Evolutionary conservation across 2,113 vertebrate genomes (phyloP).

Genomic region (Phrynocephalus versicolor): DNA sequence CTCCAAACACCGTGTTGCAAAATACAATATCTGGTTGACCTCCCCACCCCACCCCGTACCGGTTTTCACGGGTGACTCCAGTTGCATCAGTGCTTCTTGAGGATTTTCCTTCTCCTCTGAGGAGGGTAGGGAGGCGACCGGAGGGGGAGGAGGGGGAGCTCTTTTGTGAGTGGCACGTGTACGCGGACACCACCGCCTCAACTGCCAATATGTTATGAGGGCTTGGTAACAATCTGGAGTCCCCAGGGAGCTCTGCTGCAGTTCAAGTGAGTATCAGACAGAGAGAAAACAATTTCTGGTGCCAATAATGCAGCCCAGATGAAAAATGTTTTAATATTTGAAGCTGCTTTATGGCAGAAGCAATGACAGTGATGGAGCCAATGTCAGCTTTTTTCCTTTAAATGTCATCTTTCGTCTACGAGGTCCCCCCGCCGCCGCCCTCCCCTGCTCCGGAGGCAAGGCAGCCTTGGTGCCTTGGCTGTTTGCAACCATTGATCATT

Average conservation of each 20-base stretch:
- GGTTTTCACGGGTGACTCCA: constrained; percentile 57
- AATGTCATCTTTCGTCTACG: constrained; percentile 98
- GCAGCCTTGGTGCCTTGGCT: constrained; percentile 76
- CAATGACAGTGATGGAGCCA: constrained; percentile 99
- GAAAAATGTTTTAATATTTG: constrained; percentile 99
- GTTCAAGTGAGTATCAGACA: constrained; percentile 96
- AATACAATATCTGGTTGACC: no score
- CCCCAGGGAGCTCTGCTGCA: constrained; percentile 92
- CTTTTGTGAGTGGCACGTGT: constrained; percentile 93
- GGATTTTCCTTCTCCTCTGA: constrained; percentile 67
- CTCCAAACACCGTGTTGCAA: background rate
- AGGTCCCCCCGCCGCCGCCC: constrained; percentile 64
- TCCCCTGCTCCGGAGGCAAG: constrained; percentile 77
- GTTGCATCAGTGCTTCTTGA: constrained; percentile 68
- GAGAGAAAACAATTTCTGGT: constrained; percentile 99
- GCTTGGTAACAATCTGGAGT: constrained; percentile 95
- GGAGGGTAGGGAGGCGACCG: constrained; percentile 19
- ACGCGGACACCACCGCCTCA: constrained; percentile 92
- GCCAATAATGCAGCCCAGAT: constrained; percentile 99
- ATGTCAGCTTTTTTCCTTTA: constrained; percentile 98
- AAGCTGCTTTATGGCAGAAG: constrained; percentile 98
- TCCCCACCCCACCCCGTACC: background rate
- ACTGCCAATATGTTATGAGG: constrained; percentile 98
- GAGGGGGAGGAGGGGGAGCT: constrained; percentile 64
- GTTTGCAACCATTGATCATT: constrained; percentile 96